Evolutionary conservation across 2,797 vertebrate species (phyloP).

Genomic region (Vultur gryphus): DNA sequence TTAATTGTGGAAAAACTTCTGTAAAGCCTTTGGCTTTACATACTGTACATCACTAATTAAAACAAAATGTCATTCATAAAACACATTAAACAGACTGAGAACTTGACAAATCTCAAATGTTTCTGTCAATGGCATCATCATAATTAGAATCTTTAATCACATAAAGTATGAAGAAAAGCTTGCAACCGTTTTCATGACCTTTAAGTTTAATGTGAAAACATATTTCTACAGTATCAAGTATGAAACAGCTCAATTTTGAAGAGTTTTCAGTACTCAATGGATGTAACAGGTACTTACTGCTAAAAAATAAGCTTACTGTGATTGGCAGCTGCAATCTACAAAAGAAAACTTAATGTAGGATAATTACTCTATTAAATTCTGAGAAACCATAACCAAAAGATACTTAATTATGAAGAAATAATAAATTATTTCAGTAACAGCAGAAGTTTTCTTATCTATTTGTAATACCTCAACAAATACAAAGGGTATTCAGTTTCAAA

Average conservation of each 20-base stretch:
- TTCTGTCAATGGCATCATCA: neutral
- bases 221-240: neutral
- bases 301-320: neutral
- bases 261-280: neutral
- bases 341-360: neutral
- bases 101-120: neutral
- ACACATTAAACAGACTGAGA: neutral
- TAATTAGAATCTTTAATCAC: neutral
- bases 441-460: neutral
- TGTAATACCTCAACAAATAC: neutral
- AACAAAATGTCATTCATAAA: neutral
- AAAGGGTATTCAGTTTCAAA: neutral
- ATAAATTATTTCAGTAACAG: neutral
- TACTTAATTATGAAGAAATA: neutral
- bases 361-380: neutral
- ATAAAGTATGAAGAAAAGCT: neutral
- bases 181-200: neutral
- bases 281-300: neutral
- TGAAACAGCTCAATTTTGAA: neutral
- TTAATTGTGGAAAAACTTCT: neutral
- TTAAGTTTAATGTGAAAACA: neutral
- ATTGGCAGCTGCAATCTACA: neutral
- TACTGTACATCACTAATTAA: neutral
- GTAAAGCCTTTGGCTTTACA: neutral
- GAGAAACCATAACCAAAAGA: neutral